Conservation (phyloP, 2,797 vertebrate species). For the Pristis pectinata region DNA sequence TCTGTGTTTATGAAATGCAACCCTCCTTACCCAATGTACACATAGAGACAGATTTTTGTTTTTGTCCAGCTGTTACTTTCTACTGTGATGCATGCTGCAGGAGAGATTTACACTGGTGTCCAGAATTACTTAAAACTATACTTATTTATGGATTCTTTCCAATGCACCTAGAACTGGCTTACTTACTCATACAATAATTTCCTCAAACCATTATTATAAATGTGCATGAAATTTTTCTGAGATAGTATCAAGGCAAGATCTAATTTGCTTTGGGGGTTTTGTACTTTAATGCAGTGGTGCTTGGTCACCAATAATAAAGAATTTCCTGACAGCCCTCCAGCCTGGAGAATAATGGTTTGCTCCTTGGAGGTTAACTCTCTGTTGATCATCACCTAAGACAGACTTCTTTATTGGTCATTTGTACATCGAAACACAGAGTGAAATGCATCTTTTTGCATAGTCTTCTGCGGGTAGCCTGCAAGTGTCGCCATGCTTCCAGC, state of each 20-base stretch:
- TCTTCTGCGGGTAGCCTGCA: no score
- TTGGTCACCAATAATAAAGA: not conserved
- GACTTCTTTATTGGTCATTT: no score
- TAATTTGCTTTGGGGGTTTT: not conserved
- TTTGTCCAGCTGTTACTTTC: not conserved
- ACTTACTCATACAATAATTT: not conserved
- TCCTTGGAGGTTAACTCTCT: no score
- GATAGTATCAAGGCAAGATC: not conserved
- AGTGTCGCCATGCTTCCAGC: no score
- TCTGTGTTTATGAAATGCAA: not conserved
- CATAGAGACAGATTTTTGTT: not conserved
- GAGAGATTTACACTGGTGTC: not conserved
- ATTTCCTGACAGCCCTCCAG: no score
- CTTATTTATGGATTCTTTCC: not conserved
- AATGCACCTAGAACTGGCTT: not conserved
- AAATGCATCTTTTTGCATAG: no score
- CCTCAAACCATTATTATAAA: not conserved
- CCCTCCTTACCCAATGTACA: not conserved
- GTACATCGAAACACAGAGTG: no score
- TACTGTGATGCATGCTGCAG: not conserved
- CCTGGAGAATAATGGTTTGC: no score
- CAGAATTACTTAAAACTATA: not conserved
- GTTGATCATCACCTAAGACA: no score
- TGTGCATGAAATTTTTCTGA: not conserved
- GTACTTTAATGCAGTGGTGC: not conserved